These are phyloP conservation scores for Porites lobata DNA, from an alignment of 92 coral and sea anemone genomes.

Conservation along the genomic window DNA sequence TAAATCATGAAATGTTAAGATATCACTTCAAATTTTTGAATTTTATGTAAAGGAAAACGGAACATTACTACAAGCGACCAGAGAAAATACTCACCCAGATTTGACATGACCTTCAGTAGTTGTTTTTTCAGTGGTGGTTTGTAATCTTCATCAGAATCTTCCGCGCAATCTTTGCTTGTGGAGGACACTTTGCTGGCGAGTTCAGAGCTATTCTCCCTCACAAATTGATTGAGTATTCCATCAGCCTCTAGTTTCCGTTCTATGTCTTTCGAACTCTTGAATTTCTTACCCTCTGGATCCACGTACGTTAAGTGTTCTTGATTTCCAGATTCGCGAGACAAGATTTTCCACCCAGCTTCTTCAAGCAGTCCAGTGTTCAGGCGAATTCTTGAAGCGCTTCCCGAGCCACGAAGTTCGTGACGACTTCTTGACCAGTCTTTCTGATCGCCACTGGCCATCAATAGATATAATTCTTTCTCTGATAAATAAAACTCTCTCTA, in stretches of 20 bases:
- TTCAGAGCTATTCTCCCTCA: not conserved
- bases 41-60: conserved; percentile 18
- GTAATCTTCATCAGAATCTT: conserved; percentile 15
- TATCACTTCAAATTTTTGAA: conserved; percentile 4
- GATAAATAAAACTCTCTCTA: conserved; percentile 13
- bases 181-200: not conserved
- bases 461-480: conserved; percentile 21
- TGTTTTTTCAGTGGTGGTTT: not conserved
- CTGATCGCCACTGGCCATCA: conserved; percentile 9
- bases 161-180: not conserved
- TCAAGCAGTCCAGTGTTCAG: conserved; percentile 15
- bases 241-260: conserved; percentile 16
- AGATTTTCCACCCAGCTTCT: conserved; percentile 27
- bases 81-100: conserved; percentile 28
- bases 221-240: not conserved
- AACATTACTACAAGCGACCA: too few relatives aligned
- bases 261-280: conserved; percentile 5
- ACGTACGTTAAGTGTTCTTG: not conserved
- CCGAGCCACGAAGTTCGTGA: conserved; percentile 23
- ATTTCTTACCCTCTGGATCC: conserved; percentile 20
- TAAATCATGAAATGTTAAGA: not conserved
- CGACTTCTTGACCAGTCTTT: conserved; percentile 5
- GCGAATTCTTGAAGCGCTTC: conserved; percentile 26
- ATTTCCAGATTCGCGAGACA: conserved; percentile 17
- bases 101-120: not conserved